Evolutionary conservation across 2,888 invertebrate genomes (phyloP), one percentile per base, ranked within the genome.

Genomic region (Erebia epiphron): DNA sequence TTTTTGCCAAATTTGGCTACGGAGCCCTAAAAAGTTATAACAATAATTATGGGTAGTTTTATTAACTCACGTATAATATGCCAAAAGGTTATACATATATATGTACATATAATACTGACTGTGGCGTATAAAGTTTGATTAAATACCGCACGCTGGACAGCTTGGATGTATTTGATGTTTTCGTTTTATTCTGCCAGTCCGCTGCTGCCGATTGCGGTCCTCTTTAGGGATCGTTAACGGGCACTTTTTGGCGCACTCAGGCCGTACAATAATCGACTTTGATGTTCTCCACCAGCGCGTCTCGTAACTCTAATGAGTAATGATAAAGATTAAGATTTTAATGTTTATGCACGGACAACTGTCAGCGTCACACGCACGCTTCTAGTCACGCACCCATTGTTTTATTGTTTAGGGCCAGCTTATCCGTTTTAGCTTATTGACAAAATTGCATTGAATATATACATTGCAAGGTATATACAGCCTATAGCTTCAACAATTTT

Each of bases 171-270:
- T 64, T 81, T 80, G 82, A 85, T 82, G 81, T 83, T 86, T 87
- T 87, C 91, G 90, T 91, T 91, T 91, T 90, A 89, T 91, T 91
- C 91, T 89, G 90, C 89, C 88, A 88, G 81, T 75, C 73, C 73
- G 75, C 75, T 76, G 76, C 75, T 76, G 86, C 86, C 87, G 54
- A 21, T 57, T 43, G 56, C 18, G 66, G 66, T 66, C 66, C 66
- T 89, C 89, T 90, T 90, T 90, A 86, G 87, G 90, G 85, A 80
- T 89, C 88, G 91, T 90, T 91, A 91, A 90, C 90, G 83, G 86
- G 82, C 86, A 90, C 88, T 91, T 90, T 91, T 91, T 90, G 88
- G 88, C 86, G 83, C 84, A 81, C 80, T 82, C 80, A 80, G 81
- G 82, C 83, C 81, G 85, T 69, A 71, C 75, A 70, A 75, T 83